Base-by-base conservation (phyloP, 2,113 vertebrate species). In the Pteropus alecto region DNA sequence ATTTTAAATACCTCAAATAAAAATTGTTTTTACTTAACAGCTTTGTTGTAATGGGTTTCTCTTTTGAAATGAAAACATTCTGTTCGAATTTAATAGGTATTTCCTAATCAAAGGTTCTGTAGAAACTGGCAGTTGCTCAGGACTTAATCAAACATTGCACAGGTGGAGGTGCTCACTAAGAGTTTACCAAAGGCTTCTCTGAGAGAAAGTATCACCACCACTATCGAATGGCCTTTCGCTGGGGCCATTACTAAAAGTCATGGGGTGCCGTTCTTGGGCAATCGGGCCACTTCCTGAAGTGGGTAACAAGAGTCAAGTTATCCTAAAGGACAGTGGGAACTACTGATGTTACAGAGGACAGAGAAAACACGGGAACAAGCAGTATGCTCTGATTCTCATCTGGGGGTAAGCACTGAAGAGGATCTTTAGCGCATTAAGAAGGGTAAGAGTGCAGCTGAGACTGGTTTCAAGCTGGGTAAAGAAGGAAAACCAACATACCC, bases 21-120 rank as follows among this genome's bases (percentile, higher is more conserved):
- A 87, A 90, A 77, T 88, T 88, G 63, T 76, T 92, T 90, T 88
- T 30, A 68, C 60, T 16, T 28, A 56, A 94, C 91, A 93, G 92
- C 73, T 94, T 89, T 96, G 91, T 68, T 90, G 51, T 56, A 79
- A 60, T 3, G 14, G 56, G 30, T 56, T 87, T 97, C 74, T 60
- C 88, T 87, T 63, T 38, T n/a, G 48, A 86, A 94, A 86, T 65
- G 76, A 63, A 96, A 96, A 87, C 74, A 84, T 7, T 96, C 90
- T 90, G 77, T 51, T 51, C 14, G 22, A 43, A 14, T 16, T 67
- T 26, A 46, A 68, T 38, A 38, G 70, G 4, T 33, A 65, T 85
- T 70, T 15, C 63, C 48, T 38, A 14, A 28, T 76, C 67, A 38
- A 95, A 90, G 79, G n/a, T 60, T 54, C 35, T 11, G 28, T 56